Conservation (phyloP, 2,113 vertebrate genomes). For the Ctenodactylus gundi region DNA sequence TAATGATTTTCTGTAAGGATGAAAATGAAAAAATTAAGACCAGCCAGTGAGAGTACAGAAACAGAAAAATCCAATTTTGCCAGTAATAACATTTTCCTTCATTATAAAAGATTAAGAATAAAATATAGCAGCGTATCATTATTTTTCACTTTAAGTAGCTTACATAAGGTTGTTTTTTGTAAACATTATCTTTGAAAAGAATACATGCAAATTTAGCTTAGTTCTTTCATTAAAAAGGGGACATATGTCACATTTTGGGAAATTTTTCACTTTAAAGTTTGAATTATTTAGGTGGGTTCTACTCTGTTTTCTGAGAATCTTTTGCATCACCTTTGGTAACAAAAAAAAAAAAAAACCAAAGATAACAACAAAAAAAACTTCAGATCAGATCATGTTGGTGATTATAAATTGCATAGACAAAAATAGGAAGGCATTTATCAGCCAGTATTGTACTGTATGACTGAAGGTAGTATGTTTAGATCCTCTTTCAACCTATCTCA, state of each 20-base stretch:
- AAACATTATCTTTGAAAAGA: background rate
- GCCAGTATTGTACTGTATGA: background rate
- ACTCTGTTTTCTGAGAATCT: background rate
- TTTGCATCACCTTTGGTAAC: background rate
- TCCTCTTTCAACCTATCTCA: background rate
- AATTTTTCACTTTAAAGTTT: background rate
- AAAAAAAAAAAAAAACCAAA: too few species aligned
- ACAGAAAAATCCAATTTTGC: background rate
- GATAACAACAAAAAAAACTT: too few species aligned
- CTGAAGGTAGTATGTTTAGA: background rate
- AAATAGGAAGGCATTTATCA: background rate
- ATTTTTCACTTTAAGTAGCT: background rate
- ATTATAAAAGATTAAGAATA: background rate
- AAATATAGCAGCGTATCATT: background rate
- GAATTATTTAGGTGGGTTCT: background rate
- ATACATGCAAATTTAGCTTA: background rate
- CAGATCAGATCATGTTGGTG: background rate
- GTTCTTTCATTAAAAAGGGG: background rate
- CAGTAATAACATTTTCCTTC: background rate
- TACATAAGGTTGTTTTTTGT: background rate
- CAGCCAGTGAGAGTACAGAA: background rate
- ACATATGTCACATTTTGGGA: background rate
- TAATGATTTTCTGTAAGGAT: background rate
- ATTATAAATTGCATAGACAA: background rate
- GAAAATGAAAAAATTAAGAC: background rate